Base-by-base conservation (phyloP, 1,140 invertebrate genomes). In the Proales similis region DNA sequence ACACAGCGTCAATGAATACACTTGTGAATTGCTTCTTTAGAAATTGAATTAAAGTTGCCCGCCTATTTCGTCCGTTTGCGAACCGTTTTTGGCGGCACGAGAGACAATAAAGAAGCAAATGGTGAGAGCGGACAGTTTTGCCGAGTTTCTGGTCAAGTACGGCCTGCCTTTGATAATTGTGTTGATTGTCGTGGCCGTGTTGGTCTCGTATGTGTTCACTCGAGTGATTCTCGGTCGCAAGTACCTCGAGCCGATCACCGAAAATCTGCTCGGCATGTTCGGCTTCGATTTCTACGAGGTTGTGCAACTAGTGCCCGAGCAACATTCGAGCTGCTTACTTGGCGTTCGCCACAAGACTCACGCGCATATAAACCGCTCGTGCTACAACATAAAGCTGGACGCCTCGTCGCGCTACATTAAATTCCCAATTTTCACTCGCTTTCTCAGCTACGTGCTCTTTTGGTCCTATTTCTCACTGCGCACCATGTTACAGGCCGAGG, bases 391-490 rank as follows among this genome's bases (percentile, higher is more conserved):
- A 17, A 42, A 39, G 32, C 39, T 57, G 30, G 51, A 57, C 11
- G 36, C 51, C 7, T 42, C 33, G 1, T 42, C 51, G n/a, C 26
- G 29, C 22, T 57, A 42, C 20, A 57, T 57, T 26, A 36, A 57
- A 42, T 26, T 57, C 17, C 51, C 51, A 9, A 42, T 42, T 24
- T 57, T 42, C 22, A 57, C 51, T 26, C 29, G 51, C 17, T 57
- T 57, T 24, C 19, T 57, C 2, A 27, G 33, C 19, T 57, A 57
- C n/a, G 38, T 57, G 19, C 17, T 57, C 14, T 57, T 57, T 39
- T 57, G 51, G 51, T 36, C 36, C 17, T 57, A 57, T 57, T 57
- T 57, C 45, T 57, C 51, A 17, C 39, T 57, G 9, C 51, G 45
- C 26, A 24, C 51, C 22, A 6, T 57, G 7, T 57, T 57, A 11